Evolutionary conservation across 2,113 vertebrate species (phyloP), one percentile per base, ranked within the genome.

Genomic region (Microcebus ravelobensis): DNA sequence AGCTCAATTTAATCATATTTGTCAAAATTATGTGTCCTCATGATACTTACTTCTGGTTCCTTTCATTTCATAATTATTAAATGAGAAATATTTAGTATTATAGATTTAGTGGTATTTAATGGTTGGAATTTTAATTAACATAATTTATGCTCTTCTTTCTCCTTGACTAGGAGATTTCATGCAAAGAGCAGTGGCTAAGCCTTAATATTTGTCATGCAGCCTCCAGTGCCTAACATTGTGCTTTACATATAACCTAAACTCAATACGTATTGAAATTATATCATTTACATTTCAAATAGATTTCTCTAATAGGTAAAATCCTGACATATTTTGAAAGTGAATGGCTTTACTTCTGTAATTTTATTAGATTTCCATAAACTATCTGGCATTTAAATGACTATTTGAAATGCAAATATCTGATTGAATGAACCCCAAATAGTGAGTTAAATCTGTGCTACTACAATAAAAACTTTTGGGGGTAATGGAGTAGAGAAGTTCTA

Each of bases 351-450:
- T 90, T 91, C 27, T 77, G 20, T 87, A 82, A 97, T 95, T 93
- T 91, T 61, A 87, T 82, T 93, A 95, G 23, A 85, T 90, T 97
- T 97, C 76, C 39, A 95, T 95, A 94, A 96, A 87, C 68, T 85
- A 48, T 50, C 50, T 95, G 50, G 36, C 81, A 86, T 95, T 94
- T 90, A 90, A 94, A 92, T 95, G 67, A 93, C 31, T 87, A 93
- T 96, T 97, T 98, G 97, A 97, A 97, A 97, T 98, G 96, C 93
- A 96, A 96, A 97, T 98, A 92, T 82, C 39, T 8, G 52, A 83
- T 57, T 55, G 73, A 97, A 95, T 91, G 92, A 95, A 76, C 57
- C 68, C 77, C 61, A 77, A 95, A 71, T 52, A 82, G 67, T 83
- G 14, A 91, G 63, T 85, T 96, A 90, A 94, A 94, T 96, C 84